These are phyloP conservation scores for Peromyscus polionotus DNA, from an alignment of 2,113 vertebrate genomes.

Conservation along the genomic window DNA sequence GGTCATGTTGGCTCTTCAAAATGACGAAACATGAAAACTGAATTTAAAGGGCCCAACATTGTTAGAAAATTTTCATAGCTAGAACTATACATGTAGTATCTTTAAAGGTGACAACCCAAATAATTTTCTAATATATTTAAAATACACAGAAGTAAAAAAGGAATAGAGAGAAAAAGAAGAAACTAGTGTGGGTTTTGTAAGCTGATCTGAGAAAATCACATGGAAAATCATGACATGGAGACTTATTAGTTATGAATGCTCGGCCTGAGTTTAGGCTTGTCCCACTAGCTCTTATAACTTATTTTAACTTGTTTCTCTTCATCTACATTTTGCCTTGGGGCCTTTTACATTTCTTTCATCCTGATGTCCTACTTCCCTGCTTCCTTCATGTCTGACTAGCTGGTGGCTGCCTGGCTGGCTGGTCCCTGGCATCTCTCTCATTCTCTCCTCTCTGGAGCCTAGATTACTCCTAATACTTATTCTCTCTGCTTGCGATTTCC, in stretches of 20 bases:
- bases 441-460: neutral
- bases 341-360: neutral
- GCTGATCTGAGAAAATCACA: neutral
- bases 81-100: neutral
- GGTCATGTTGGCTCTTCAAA: neutral
- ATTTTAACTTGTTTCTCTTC: neutral
- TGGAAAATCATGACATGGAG: neutral
- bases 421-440: neutral
- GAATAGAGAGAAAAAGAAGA: neutral
- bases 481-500: neutral
- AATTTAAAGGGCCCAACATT: neutral
- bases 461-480: neutral
- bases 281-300: neutral
- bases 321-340: neutral
- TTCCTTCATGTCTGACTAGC: neutral
- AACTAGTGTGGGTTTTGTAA: neutral
- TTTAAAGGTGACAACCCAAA: neutral
- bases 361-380: neutral
- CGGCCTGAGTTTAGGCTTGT: neutral
- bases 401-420: neutral
- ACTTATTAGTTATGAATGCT: neutral
- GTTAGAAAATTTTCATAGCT: neutral
- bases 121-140: slow-evolving; percentile 5
- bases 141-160: neutral
- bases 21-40: neutral